Percentiles rank a stretch among this genome's conserved stretches.
Conservation (phyloP, 2,888 invertebrate species). For the Willowsia nigromaculata region DNA sequence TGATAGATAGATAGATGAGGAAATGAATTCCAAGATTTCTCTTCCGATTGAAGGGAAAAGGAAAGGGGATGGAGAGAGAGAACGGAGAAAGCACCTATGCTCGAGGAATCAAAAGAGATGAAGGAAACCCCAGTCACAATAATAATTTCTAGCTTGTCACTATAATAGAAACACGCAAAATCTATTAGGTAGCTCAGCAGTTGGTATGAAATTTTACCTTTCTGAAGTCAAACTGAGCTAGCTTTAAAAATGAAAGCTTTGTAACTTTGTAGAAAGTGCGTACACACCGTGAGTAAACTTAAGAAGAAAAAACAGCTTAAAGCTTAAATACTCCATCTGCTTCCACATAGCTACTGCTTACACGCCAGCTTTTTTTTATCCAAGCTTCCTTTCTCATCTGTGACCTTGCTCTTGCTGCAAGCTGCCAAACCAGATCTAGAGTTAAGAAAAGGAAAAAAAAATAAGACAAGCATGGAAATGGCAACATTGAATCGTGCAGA, state of each 20-base stretch:
- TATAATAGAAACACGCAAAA: neutral
- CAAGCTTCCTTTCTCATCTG: neutral
- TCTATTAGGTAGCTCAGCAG: conserved; percentile 17
- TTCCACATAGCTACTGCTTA: neutral
- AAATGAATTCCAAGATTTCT: conserved; percentile 58
- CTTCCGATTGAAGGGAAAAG: conserved; percentile 40
- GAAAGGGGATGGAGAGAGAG: neutral
- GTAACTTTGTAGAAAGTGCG: neutral
- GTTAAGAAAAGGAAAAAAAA: neutral
- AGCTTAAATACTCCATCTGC: neutral
- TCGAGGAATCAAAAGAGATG: neutral
- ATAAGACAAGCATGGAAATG: neutral
- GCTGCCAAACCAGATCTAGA: neutral
- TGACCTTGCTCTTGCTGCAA: neutral
- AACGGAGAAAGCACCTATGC: neutral
- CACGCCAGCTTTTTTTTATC: neutral
- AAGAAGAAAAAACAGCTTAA: neutral
- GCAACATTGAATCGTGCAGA: neutral
- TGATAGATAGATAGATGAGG: conserved; percentile 58
- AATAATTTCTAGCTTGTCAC: conserved; percentile 43
- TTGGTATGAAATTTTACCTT: neutral
- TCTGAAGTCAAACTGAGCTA: neutral
- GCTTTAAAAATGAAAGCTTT: neutral
- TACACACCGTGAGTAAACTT: neutral
- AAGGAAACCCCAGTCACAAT: neutral